Conservation (phyloP, 2,888 invertebrate species). For the Drosophila anceps region DNA sequence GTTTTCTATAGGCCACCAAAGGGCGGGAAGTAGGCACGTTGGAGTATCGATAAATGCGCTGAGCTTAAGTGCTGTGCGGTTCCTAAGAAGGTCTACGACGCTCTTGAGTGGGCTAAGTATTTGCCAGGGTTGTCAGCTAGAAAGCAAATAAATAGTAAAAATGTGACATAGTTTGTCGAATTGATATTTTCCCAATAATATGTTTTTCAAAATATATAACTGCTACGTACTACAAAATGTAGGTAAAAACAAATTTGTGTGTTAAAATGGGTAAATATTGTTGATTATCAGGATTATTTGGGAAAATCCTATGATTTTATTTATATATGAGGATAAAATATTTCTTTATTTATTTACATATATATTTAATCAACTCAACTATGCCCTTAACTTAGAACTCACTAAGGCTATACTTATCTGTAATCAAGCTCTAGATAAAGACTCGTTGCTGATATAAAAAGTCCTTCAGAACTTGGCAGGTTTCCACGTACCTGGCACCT, state of each 20-base stretch:
- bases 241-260: neutral
- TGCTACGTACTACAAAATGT: neutral
- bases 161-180: neutral
- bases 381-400: too few relatives aligned
- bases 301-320: too few relatives aligned
- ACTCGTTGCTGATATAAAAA: too few relatives aligned
- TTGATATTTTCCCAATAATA: constrained; percentile 1
- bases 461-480: too few relatives aligned
- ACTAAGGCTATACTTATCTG: too few relatives aligned
- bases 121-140: constrained; percentile 61
- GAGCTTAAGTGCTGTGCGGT: constrained; percentile 55
- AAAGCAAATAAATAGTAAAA: constrained; percentile 20
- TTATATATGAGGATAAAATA: too few relatives aligned
- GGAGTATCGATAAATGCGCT: constrained; percentile 72
- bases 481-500: too few relatives aligned
- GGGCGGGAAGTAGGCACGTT: constrained; percentile 17
- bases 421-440: too few relatives aligned
- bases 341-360: too few relatives aligned
- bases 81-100: constrained; percentile 43
- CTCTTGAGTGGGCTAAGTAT: constrained; percentile 68
- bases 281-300: neutral
- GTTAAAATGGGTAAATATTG: neutral
- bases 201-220: neutral
- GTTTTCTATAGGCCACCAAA: constrained; percentile 9
- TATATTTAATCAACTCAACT: too few relatives aligned